A percentile compares a stretch with the other conserved stretches of the same genome.
These are phyloP conservation scores for Cistogaster globosa DNA, from an alignment of 2,888 invertebrate species.

Conservation along the genomic window DNA sequence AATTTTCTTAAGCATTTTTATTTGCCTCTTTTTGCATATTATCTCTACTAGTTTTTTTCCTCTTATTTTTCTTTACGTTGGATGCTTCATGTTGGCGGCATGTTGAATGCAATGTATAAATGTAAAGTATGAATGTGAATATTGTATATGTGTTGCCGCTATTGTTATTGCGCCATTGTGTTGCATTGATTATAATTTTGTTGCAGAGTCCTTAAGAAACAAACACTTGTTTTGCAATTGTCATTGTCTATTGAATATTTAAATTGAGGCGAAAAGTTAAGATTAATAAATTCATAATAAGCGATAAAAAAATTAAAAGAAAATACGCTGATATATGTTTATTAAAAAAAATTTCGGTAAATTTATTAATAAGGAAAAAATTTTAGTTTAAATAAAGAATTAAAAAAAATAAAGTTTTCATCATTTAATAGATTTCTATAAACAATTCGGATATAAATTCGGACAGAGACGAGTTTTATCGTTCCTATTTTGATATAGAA, in stretches of 20 bases:
- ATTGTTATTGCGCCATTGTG: constrained; percentile 38
- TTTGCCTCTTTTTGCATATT: constrained; percentile 71
- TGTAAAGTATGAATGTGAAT: constrained; percentile 10
- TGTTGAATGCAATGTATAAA: constrained; percentile 6
- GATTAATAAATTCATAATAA: constrained; percentile 61
- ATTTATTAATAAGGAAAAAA: too few relatives aligned
- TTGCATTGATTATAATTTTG: constrained; percentile 45
- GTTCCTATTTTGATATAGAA: too few relatives aligned
- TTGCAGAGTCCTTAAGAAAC: constrained; percentile 36
- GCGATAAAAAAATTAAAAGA: background rate
- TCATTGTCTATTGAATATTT: constrained; percentile 68
- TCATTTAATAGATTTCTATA: too few relatives aligned
- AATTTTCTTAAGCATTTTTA: constrained; percentile 71
- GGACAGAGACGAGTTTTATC: too few relatives aligned
- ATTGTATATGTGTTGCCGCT: constrained; percentile 5
- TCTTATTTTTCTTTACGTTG: constrained; percentile 10
- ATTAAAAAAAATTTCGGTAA: too few relatives aligned
- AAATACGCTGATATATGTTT: too few relatives aligned
- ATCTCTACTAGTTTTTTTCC: constrained; percentile 64
- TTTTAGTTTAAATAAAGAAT: too few relatives aligned
- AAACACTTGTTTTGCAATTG: constrained; percentile 61
- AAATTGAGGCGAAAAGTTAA: constrained; percentile 66
- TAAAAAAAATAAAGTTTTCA: too few relatives aligned
- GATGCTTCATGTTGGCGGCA: constrained; percentile 40
- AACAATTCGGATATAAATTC: too few relatives aligned